phyloP scores from a whole-genome alignment of 2,113 vertebrate species.

The Acinonyx jubatus region DNA sequence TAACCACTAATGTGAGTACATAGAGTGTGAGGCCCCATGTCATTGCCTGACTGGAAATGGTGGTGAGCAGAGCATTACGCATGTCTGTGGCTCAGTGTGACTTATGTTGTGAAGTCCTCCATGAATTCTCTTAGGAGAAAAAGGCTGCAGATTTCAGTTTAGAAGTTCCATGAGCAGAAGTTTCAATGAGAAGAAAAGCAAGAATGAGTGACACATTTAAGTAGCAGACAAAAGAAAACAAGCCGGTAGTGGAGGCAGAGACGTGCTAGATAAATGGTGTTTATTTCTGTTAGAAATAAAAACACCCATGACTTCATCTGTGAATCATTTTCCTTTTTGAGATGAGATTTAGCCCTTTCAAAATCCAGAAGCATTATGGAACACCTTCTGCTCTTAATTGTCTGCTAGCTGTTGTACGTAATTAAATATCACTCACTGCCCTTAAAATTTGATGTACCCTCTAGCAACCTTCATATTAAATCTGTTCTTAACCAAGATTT shows the following conservation, averaged over 20 bases:
- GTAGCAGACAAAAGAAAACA: background rate
- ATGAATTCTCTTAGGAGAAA: background rate
- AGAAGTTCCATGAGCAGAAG: background rate
- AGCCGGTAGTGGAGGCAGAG: background rate
- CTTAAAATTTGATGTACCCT: slow-evolving; percentile 31
- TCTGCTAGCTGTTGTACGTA: background rate
- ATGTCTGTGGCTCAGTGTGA: background rate
- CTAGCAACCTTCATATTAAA: background rate
- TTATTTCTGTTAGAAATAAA: background rate
- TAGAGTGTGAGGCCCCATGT: background rate
- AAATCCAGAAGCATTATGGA: background rate
- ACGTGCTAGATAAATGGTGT: background rate
- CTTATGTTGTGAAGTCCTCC: background rate
- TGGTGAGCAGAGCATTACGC: background rate
- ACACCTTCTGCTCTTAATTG: slow-evolving; percentile 5
- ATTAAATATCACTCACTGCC: background rate
- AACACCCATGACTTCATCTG: background rate
- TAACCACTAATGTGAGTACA: background rate
- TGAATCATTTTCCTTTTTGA: background rate
- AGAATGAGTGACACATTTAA: background rate
- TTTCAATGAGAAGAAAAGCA: background rate
- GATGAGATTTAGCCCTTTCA: background rate
- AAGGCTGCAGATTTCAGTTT: background rate
- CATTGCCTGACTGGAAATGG: background rate
- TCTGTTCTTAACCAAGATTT: background rate